phyloP scores from a whole-genome alignment of 2,113 vertebrate species.

The Oryzias melastigma region DNA sequence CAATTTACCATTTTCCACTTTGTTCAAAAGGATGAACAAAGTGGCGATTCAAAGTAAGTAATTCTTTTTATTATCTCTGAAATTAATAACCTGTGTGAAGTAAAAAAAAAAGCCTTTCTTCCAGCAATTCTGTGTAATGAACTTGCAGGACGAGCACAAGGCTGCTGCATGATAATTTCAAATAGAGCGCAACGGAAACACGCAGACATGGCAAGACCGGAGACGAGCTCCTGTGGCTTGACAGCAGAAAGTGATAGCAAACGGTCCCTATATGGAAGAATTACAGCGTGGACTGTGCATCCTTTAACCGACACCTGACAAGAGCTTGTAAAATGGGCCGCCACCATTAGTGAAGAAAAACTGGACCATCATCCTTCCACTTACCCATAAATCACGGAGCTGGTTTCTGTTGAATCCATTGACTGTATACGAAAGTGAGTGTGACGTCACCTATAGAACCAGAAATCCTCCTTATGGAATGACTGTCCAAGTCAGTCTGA shows the following conservation, averaged over 20 bases:
- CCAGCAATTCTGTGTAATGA: constrained; percentile 21
- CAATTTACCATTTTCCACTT: constrained; percentile 18
- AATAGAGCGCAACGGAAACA: constrained; percentile 4
- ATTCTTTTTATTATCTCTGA: constrained; percentile 29
- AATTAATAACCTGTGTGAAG: constrained; percentile 30
- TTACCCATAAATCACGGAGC: constrained; percentile 58
- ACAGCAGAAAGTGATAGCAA: constrained; percentile 48
- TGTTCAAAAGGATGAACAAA: constrained; percentile 20
- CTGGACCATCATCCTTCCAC: constrained; percentile 75
- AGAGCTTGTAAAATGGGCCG: constrained; percentile 61
- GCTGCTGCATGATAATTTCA: constrained; percentile 13
- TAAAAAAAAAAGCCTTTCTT: background rate
- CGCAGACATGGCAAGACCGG: constrained; percentile 3
- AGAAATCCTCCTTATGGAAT: no score
- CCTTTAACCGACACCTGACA: constrained; percentile 63
- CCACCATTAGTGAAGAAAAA: constrained; percentile 74
- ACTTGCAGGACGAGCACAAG: background rate
- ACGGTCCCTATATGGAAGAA: constrained; percentile 35
- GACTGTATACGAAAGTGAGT: constrained; percentile 63
- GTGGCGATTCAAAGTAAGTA: constrained; percentile 29
- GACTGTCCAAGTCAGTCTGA: no score
- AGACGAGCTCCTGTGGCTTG: constrained; percentile 29
- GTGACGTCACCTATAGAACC: no score
- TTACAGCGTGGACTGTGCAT: constrained; percentile 34
- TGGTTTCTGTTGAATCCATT: constrained; percentile 45